These are phyloP conservation scores for Argynnis bischoffii DNA, from an alignment of 2,888 invertebrate species.

Conservation along the genomic window DNA sequence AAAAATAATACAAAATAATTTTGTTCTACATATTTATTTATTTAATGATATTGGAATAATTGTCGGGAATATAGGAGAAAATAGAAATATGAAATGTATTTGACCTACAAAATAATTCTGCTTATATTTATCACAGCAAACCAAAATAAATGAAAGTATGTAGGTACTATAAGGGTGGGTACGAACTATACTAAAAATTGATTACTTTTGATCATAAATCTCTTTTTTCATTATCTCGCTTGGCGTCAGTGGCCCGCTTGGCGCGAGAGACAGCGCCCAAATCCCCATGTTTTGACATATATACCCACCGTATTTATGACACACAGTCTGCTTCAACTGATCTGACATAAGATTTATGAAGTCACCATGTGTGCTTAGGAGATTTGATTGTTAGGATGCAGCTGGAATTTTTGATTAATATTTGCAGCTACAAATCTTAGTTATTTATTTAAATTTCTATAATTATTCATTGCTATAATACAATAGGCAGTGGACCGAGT, in stretches of 20 bases:
- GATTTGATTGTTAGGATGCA: constrained; percentile 69
- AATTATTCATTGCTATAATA: not conserved
- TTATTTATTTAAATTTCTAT: not conserved
- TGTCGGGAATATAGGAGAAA: not conserved
- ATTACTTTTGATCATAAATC: constrained; percentile 80
- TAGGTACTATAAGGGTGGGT: constrained; percentile 58
- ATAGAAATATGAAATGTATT: not conserved
- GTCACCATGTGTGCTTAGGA: constrained; percentile 74
- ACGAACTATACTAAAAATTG: constrained; percentile 75
- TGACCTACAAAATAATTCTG: constrained; percentile 5
- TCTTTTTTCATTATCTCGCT: constrained; percentile 78
- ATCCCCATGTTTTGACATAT: constrained; percentile 81
- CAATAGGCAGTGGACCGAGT: no score
- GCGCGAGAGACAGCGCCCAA: constrained; percentile 64
- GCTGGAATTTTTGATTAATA: constrained; percentile 42
- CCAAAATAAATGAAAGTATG: constrained; percentile 52
- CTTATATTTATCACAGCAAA: constrained; percentile 47
- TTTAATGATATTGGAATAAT: not conserved
- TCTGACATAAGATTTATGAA: constrained; percentile 77
- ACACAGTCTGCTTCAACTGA: constrained; percentile 64
- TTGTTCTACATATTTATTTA: not conserved
- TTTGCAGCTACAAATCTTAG: not conserved
- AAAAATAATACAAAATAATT: constrained; percentile 20
- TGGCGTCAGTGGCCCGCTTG: constrained; percentile 53
- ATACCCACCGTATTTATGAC: constrained; percentile 75